Base-by-base conservation (phyloP, 2,888 invertebrate genomes). In the Melanostoma scalare region DNA sequence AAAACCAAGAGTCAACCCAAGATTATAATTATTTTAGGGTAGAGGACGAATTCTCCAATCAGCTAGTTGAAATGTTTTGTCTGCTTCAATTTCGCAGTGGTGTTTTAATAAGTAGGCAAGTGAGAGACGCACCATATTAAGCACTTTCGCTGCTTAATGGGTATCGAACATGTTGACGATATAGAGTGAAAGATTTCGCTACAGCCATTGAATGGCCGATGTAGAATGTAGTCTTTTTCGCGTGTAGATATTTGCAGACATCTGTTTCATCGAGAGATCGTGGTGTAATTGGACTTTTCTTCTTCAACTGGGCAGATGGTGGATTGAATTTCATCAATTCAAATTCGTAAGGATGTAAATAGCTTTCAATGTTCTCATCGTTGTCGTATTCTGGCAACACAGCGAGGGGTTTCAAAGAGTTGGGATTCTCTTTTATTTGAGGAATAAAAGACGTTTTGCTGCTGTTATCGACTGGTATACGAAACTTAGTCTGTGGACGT, bases 101-200 rank as follows among this genome's bases (percentile, higher is more conserved):
- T 93, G 93, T 87, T 94, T 93, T 42, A 99, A 92, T 44, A 99
- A 92, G 89, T 94, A 94, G 0, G 96, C 95, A 61, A 97, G 92
- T 3, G 97, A 97, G 1, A 95, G 92, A 10, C 94, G 93, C 0
- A 94, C 92, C 81, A 96, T 92, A 33, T 94, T 93, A 0, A 99
- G 92, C 2, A 94, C 92, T 86, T 95, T 94, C 0, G 97, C 95
- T 0, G 98, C 99, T 89, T 96, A 95, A 89, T 97, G 94, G 0
- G 99, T 99, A 90, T 99, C 99, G 90, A 99, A 99, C 94, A 99
- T 94, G 86, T 99, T 98, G 0, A 99, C 98, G 2, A 99, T 92
- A 89, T 99, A 99, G 1, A 99, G 89, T 0, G 98, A 96, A 72
- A 99, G 94, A 92, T 99, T 99, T 10, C 98, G 93, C 90, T 99